Evolutionary conservation across 1,140 invertebrate genomes (phyloP).

Genomic region (Cryptotermes secundus): DNA sequence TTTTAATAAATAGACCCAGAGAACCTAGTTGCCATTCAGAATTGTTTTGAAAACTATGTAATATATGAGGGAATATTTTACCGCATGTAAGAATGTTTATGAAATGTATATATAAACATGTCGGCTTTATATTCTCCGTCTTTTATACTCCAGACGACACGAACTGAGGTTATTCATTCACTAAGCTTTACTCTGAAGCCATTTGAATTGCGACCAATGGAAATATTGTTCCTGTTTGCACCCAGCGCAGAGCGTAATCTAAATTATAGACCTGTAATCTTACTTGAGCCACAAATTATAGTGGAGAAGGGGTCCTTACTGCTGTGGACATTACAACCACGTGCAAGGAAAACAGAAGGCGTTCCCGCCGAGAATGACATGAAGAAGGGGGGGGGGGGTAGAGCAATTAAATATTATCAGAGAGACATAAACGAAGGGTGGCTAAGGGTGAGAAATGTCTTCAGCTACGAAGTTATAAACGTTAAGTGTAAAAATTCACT

Average conservation of each 20-base stretch:
- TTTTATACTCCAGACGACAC: too few species aligned
- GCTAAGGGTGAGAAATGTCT: slow-evolving; percentile 1
- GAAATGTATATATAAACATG: too few species aligned
- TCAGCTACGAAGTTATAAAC: background rate
- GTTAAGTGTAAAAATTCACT: background rate
- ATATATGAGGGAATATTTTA: background rate
- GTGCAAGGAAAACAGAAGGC: slow-evolving; percentile 8
- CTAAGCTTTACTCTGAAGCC: background rate
- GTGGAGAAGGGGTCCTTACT: background rate
- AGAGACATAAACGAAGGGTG: background rate
- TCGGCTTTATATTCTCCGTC: too few species aligned
- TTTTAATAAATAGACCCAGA: background rate
- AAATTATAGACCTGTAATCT: slow-evolving; percentile 18
- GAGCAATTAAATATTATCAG: slow-evolving; percentile 13
- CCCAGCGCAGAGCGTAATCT: background rate
- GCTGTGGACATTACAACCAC: slow-evolving; percentile 3
- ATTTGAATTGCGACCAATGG: background rate
- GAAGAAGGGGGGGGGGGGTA: background rate
- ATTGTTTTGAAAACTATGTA: background rate
- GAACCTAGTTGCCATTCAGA: background rate
- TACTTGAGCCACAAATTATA: slow-evolving; percentile 14
- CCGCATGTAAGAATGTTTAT: background rate
- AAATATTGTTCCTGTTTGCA: background rate
- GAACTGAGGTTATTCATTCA: background rate
- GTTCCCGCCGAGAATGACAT: background rate